phyloP scores from a whole-genome alignment of 2,797 vertebrate genomes.

The Acanthopagrus latus region DNA sequence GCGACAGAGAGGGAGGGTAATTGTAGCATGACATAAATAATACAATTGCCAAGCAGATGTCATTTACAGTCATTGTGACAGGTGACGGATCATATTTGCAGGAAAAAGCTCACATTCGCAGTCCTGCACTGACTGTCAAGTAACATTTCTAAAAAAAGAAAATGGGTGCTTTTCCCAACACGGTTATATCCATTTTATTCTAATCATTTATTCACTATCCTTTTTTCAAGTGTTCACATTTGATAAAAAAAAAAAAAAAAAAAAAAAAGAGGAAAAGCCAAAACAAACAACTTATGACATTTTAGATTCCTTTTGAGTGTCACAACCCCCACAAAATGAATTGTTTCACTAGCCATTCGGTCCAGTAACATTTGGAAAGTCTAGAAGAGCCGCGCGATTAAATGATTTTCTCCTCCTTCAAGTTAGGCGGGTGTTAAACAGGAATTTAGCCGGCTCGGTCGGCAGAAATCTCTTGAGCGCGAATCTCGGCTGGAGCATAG shows the following conservation, averaged over 20 bases:
- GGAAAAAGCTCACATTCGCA: conserved; percentile 3
- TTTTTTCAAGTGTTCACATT: background rate
- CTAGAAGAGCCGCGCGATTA: too few species aligned
- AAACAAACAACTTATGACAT: too few species aligned
- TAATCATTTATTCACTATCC: background rate
- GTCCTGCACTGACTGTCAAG: conserved; percentile 5
- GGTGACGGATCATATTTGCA: conserved; percentile 34
- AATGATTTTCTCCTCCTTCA: too few species aligned
- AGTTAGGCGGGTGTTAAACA: too few species aligned
- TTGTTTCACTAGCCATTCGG: too few species aligned
- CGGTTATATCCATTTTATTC: background rate
- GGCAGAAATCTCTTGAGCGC: too few species aligned
- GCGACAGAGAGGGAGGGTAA: conserved; percentile 33
- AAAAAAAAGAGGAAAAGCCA: too few species aligned
- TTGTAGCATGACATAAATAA: conserved; percentile 53
- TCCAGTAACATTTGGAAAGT: too few species aligned
- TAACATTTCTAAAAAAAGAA: conserved; percentile 31
- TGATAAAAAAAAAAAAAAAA: background rate
- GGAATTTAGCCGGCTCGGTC: too few species aligned
- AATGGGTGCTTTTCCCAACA: background rate
- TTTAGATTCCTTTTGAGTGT: too few species aligned
- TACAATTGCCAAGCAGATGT: conserved; percentile 54
- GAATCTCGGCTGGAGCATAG: too few species aligned
- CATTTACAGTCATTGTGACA: conserved; percentile 43
- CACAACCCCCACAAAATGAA: too few species aligned